These are phyloP conservation scores for Nebria salina DNA, from an alignment of 2,888 invertebrate species.

Conservation along the genomic window DNA sequence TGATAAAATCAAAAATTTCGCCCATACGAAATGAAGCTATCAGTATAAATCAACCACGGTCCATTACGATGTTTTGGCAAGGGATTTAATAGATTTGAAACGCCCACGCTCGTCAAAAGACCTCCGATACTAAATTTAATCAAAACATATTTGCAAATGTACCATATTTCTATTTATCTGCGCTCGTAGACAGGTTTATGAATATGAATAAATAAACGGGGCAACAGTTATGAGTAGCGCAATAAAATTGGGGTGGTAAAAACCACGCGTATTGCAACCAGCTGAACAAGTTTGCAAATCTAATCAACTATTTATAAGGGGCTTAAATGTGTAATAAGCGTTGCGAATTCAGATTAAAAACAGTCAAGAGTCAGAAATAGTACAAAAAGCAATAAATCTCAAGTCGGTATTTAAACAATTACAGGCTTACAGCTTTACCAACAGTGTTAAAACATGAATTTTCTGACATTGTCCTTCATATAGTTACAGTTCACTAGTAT, in stretches of 20 bases:
- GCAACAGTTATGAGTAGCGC: too few relatives aligned
- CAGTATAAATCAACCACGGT: conserved; percentile 10
- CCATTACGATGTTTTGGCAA: conserved; percentile 3
- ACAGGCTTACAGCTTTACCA: neutral
- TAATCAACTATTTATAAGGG: too few relatives aligned
- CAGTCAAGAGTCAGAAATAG: too few relatives aligned
- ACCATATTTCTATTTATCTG: neutral
- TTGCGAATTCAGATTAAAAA: too few relatives aligned
- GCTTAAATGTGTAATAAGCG: too few relatives aligned
- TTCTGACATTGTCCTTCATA: neutral
- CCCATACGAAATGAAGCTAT: neutral
- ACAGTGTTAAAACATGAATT: neutral
- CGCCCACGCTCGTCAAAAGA: neutral
- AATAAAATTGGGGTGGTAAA: too few relatives aligned
- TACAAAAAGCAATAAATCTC: neutral
- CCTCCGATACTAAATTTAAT: neutral
- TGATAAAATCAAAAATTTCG: conserved; percentile 8
- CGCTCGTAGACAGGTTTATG: neutral
- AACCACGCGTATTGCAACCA: too few relatives aligned
- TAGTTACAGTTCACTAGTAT: conserved; percentile 17
- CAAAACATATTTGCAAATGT: neutral
- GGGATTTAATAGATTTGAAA: neutral
- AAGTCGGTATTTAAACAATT: neutral
- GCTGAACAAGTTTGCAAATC: too few relatives aligned
- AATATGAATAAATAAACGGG: neutral